Evolutionary conservation across 2,113 vertebrate species (phyloP).

Genomic region (Zootoca vivipara): DNA sequence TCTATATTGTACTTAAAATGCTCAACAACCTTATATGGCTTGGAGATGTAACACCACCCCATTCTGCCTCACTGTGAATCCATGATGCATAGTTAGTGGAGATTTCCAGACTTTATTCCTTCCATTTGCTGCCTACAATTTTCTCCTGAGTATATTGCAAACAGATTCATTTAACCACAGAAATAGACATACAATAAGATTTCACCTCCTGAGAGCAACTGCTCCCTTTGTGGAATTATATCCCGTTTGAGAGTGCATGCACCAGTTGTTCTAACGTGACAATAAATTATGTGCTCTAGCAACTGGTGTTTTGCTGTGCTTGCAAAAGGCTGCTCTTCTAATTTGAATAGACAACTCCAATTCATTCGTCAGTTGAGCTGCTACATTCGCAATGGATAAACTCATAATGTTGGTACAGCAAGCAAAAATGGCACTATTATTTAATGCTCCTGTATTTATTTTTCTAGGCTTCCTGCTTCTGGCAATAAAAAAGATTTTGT

Average conservation of each 20-base stretch:
- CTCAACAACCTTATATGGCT: neutral
- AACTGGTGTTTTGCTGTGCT: neutral
- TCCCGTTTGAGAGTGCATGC: neutral
- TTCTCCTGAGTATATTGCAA: neutral
- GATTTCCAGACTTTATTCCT: constrained; percentile 10
- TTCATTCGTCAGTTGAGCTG: neutral
- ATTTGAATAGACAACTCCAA: neutral
- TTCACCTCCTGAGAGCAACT: neutral
- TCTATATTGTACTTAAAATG: neutral
- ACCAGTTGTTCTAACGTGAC: neutral
- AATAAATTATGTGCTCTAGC: neutral
- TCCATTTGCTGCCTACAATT: neutral
- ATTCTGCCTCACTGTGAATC: neutral
- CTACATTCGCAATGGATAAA: neutral
- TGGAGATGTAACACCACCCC: accelerated
- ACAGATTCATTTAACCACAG: neutral
- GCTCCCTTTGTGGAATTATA: neutral
- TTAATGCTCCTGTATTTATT: neutral
- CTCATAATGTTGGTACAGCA: neutral
- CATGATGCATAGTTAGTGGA: neutral
- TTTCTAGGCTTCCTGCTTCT: neutral
- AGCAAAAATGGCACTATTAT: neutral
- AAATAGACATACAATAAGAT: neutral
- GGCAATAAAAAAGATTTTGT: neutral
- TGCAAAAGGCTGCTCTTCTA: neutral